Base-by-base conservation (phyloP, 2,113 vertebrate species). In the Coturnix japonica region DNA sequence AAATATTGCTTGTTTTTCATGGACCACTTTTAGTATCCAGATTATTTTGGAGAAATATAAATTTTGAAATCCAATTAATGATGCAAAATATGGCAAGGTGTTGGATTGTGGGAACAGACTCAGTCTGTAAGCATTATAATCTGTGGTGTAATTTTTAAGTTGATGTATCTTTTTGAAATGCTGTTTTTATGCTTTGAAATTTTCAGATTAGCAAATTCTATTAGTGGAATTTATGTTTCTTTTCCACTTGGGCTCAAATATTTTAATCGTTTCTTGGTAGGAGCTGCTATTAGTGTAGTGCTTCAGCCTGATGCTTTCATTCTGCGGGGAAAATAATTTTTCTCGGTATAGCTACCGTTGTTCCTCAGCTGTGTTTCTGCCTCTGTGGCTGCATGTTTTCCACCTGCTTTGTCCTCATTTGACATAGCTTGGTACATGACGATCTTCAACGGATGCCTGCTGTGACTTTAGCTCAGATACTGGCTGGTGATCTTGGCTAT, bases 61-160 rank as follows among this genome's bases (percentile, higher is more conserved):
- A 85, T 75, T 67, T 81, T 65, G 51, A 70, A 94, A 54, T 91
- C 5, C 13, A 44, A 13, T 87, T 30, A 6, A 30, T 72, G 41
- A 22, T 64, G 12, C 31, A 1, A 33, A 39, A 64, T 39, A 86
- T 19, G 73, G 33, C 37, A 82, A 26, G 26, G 2, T 44, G 6
- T 65, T 75, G 41, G 71, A 41, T 70, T 79, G 49, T 44, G n/a
- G 65, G 85, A 35, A 91, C 12, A 44, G 20, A 66, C n/a, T 94
- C 77, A 53, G 85, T 78, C 37, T 91, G 56, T 80, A 89, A 95
- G 74, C 81, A 70, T 77, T 77, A 65, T 54, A 84, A 44, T 22
- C 82, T 71, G 73, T 76, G 41, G 41, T 31, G 41, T 85, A 91
- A 85, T n/a, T 95, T 79, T 73, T 57, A 76, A 17, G 57, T 37